phyloP scores from a whole-genome alignment of 2,888 invertebrate species.

The Chymomyza caudatula region DNA sequence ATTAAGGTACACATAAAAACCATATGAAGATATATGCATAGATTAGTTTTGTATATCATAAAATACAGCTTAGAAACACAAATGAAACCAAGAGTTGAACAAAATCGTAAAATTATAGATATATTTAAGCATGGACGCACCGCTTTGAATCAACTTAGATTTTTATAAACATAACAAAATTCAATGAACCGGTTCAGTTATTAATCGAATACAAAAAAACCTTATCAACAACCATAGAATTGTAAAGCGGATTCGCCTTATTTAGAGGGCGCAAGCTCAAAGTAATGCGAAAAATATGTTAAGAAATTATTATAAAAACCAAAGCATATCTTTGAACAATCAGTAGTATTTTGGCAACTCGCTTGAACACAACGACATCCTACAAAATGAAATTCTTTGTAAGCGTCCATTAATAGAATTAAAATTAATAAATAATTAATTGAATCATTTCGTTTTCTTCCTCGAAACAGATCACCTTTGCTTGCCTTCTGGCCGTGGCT shows the following conservation, averaged over 20 bases:
- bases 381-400: conserved; percentile 17
- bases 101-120: conserved; percentile 1
- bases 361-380: conserved; percentile 16
- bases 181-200: not conserved
- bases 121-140: not conserved
- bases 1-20: not conserved
- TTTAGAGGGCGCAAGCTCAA: not conserved
- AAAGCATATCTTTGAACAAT: conserved; percentile 7
- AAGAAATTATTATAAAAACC: conserved; percentile 28
- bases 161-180: not conserved
- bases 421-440: not conserved
- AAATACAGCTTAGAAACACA: not conserved
- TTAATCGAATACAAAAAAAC: not conserved
- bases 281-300: not conserved
- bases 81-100: not conserved
- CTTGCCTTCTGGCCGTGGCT: conserved; percentile 64
- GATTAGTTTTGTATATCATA: not conserved
- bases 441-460: not conserved
- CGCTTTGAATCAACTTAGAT: not conserved
- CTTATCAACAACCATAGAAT: not conserved
- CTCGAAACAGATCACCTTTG: conserved; percentile 60
- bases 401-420: not conserved
- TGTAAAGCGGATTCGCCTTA: not conserved
- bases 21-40: not conserved
- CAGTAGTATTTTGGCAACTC: conserved; percentile 32